A percentile compares a stretch with the other conserved stretches of the same genome.
Conservation (phyloP, 1,140 invertebrate genomes). For the Papilio dardanus region DNA sequence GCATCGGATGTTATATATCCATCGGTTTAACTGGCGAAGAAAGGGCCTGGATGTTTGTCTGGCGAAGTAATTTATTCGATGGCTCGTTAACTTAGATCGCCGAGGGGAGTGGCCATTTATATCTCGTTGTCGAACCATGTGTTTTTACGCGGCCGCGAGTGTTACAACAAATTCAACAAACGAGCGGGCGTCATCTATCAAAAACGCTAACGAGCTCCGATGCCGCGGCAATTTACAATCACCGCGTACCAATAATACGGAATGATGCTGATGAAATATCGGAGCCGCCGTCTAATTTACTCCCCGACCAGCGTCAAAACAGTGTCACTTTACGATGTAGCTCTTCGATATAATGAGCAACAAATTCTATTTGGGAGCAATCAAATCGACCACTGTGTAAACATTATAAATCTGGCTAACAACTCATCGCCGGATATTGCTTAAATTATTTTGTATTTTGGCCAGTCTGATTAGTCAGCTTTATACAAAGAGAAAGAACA, state of each 20-base stretch:
- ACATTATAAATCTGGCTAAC: slow-evolving; percentile 10
- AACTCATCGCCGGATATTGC: not conserved
- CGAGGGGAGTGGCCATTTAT: slow-evolving; percentile 77
- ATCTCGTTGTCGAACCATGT: slow-evolving; percentile 74
- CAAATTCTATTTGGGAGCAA: slow-evolving; percentile 14
- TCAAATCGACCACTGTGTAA: slow-evolving; percentile 21
- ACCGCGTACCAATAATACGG: slow-evolving; percentile 71
- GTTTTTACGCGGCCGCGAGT: slow-evolving; percentile 74
- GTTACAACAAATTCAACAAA: slow-evolving; percentile 79
- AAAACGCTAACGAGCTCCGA: slow-evolving; percentile 80
- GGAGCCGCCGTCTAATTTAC: slow-evolving; percentile 64
- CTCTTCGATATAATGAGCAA: slow-evolving; percentile 12
- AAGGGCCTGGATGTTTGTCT: slow-evolving; percentile 29
- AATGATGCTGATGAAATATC: slow-evolving; percentile 71
- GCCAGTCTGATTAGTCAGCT: not conserved
- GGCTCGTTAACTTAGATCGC: slow-evolving; percentile 79
- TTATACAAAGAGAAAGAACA: not conserved
- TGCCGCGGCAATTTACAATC: slow-evolving; percentile 76
- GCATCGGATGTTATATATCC: slow-evolving; percentile 17
- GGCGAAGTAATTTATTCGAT: slow-evolving; percentile 73
- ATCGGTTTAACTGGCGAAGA: slow-evolving; percentile 31
- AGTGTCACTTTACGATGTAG: slow-evolving; percentile 46
- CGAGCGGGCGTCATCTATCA: slow-evolving; percentile 79
- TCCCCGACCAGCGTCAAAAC: slow-evolving; percentile 57
- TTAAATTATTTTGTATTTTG: not conserved